Conservation (phyloP, 2,797 vertebrate species). For the Molothrus aeneus region DNA sequence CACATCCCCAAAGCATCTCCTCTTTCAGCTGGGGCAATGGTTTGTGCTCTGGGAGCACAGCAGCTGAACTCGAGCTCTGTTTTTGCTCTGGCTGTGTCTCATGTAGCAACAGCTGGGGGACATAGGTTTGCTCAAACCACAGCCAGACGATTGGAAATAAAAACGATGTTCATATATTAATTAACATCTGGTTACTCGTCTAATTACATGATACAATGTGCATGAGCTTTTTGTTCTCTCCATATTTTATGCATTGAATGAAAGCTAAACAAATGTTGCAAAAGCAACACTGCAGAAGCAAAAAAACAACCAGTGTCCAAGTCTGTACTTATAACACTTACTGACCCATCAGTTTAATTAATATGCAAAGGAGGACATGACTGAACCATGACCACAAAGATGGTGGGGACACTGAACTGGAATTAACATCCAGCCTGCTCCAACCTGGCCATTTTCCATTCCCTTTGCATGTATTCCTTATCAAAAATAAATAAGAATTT, state of each 20-base stretch:
- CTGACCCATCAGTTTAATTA: conserved; percentile 34
- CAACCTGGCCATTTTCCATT: conserved; percentile 21
- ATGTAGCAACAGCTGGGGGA: conserved; percentile 52
- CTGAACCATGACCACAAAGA: not conserved
- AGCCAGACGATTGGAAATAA: conserved; percentile 62
- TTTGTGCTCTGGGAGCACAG: conserved; percentile 15
- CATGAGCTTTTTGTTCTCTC: conserved; percentile 49
- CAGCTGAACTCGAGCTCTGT: conserved; percentile 40
- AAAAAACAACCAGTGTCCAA: conserved; percentile 22
- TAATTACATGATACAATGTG: conserved; percentile 50
- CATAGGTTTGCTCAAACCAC: conserved; percentile 62
- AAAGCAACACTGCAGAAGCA: conserved; percentile 28
- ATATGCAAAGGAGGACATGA: conserved; percentile 14
- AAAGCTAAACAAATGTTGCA: conserved; percentile 61
- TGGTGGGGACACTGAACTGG: not conserved
- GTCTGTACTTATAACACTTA: not conserved
- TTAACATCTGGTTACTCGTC: conserved; percentile 43
- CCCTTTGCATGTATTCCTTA: not conserved
- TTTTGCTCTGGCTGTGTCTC: conserved; percentile 1
- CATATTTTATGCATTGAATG: conserved; percentile 58
- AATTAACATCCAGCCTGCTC: not conserved
- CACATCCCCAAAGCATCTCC: conserved; percentile 14
- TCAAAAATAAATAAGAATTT: not conserved
- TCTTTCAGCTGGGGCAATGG: conserved; percentile 10
- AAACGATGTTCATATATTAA: conserved; percentile 64